These are phyloP conservation scores for Leptinotarsa defecta DNA, from an alignment of 1,140 invertebrate genomes.

Conservation along the genomic window DNA sequence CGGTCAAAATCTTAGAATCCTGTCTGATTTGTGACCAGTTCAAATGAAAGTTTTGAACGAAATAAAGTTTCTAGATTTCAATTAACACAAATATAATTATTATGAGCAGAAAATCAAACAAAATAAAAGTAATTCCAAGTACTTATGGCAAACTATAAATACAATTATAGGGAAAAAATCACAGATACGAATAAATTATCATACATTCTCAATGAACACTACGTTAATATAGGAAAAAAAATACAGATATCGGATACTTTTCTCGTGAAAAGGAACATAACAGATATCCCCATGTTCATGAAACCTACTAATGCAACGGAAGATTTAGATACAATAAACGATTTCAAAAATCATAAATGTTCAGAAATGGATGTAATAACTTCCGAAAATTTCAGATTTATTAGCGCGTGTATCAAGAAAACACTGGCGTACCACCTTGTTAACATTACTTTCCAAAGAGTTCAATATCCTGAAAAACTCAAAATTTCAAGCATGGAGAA, in stretches of 20 bases:
- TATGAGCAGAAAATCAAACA: neutral
- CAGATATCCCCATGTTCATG: neutral
- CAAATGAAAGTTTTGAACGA: neutral
- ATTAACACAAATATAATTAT: neutral
- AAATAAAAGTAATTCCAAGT: neutral
- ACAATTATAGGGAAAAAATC: neutral
- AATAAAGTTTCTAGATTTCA: neutral
- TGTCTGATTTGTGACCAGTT: neutral
- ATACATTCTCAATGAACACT: neutral
- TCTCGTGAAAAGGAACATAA: neutral
- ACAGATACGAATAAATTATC: neutral
- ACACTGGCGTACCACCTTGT: neutral
- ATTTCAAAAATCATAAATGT: slow-evolving; percentile 1
- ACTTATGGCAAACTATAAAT: neutral
- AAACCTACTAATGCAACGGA: slow-evolving; percentile 1
- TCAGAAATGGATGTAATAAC: neutral
- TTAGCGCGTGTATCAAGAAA: neutral
- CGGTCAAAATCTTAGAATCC: too few relatives aligned
- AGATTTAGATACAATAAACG: neutral
- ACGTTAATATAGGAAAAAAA: neutral
- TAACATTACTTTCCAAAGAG: neutral
- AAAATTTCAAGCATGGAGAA: neutral
- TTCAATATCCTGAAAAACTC: neutral
- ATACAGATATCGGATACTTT: neutral
- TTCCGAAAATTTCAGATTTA: neutral